phyloP scores from a whole-genome alignment of 2,888 invertebrate species.

The Mylabris sibirica region DNA sequence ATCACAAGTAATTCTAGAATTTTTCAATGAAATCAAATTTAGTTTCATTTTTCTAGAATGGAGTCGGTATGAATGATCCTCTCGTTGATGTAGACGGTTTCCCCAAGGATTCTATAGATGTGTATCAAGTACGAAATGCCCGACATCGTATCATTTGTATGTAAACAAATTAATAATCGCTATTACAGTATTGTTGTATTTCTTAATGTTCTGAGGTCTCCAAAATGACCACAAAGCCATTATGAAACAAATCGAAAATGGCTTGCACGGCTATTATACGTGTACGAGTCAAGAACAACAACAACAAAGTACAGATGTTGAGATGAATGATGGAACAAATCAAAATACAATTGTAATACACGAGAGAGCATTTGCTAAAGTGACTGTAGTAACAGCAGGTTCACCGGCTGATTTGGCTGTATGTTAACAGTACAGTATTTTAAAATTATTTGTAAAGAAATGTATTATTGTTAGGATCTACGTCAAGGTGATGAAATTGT shows the following conservation, averaged over 20 bases:
- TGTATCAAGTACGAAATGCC: constrained; percentile 89
- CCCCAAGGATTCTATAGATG: constrained; percentile 88
- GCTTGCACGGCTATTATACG: constrained; percentile 66
- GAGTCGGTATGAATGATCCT: constrained; percentile 85
- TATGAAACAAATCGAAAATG: constrained; percentile 84
- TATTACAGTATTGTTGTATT: background rate
- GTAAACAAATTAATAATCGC: constrained; percentile 49
- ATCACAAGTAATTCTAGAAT: background rate
- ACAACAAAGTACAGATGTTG: constrained; percentile 40
- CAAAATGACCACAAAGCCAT: constrained; percentile 88
- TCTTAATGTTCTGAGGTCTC: constrained; percentile 66
- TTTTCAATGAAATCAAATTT: too few relatives aligned
- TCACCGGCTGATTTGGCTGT: constrained; percentile 88
- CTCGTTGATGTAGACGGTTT: constrained; percentile 87
- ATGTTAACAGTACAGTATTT: constrained; percentile 34
- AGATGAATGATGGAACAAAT: constrained; percentile 14
- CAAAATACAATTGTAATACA: constrained; percentile 15
- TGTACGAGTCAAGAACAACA: constrained; percentile 41
- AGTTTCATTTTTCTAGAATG: constrained; percentile 66
- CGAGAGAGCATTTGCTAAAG: constrained; percentile 69
- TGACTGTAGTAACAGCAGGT: constrained; percentile 75
- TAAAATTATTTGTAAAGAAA: background rate
- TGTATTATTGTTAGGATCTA: constrained; percentile 70
- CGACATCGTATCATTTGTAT: constrained; percentile 88
- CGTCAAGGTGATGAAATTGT: constrained; percentile 73